phyloP scores from a whole-genome alignment of 2,888 invertebrate species.

The Zygogramma bicolorata region DNA sequence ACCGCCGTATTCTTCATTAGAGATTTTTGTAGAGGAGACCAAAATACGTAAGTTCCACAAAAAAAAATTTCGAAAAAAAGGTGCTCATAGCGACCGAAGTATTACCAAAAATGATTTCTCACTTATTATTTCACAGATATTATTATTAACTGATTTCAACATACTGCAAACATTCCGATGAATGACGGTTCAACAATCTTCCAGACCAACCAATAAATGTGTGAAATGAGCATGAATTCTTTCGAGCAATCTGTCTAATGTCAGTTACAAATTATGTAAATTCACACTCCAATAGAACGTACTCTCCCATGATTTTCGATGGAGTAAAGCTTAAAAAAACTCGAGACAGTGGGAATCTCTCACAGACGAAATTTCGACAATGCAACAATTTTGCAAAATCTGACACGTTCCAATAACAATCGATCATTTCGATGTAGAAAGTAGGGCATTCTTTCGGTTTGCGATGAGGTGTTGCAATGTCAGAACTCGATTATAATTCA shows the following conservation, averaged over 20 bases:
- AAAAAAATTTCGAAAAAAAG: too few species aligned
- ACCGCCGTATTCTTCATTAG: too few species aligned
- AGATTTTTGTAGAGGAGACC: too few species aligned
- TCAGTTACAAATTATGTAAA: neutral
- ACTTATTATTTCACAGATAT: neutral
- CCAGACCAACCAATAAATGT: neutral
- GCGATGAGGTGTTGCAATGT: neutral
- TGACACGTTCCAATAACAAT: constrained; percentile 5
- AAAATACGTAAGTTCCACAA: too few species aligned
- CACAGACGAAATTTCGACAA: constrained; percentile 1
- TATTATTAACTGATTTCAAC: neutral
- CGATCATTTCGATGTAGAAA: constrained; percentile 3
- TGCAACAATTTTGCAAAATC: neutral
- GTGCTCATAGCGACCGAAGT: too few species aligned
- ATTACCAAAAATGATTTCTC: neutral
- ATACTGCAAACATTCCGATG: neutral
- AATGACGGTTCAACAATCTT: neutral
- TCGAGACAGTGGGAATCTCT: neutral
- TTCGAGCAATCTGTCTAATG: neutral
- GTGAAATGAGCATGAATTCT: neutral
- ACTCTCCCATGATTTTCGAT: neutral
- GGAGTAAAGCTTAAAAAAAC: neutral
- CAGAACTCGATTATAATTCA: neutral
- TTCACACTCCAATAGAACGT: neutral
- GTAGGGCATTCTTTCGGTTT: neutral